These are phyloP conservation scores for Chascanopsetta lugubris DNA, from an alignment of 2,113 vertebrate species.

Conservation along the genomic window DNA sequence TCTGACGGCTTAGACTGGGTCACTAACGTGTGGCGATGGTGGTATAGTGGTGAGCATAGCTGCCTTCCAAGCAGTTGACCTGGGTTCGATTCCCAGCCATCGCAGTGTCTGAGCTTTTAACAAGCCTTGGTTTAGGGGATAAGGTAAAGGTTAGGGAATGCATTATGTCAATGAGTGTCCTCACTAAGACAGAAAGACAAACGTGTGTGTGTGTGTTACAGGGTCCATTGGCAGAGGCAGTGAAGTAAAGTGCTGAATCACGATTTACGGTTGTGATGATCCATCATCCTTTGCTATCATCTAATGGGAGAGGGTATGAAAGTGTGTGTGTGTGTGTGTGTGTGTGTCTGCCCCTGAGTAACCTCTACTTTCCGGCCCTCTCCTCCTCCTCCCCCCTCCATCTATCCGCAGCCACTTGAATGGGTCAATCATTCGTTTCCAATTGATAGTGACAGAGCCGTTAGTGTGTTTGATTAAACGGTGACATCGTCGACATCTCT, in stretches of 20 bases:
- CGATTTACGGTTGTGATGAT: not conserved
- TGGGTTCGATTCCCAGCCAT: slow-evolving; percentile 73
- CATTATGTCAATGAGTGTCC: too few relatives aligned
- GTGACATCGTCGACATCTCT: not conserved
- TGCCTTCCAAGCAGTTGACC: slow-evolving; percentile 76
- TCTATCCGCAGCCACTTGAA: not conserved
- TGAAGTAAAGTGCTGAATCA: not conserved
- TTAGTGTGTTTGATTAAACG: slow-evolving; percentile 23
- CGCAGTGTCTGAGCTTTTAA: too few relatives aligned
- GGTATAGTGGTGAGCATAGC: slow-evolving; percentile 73
- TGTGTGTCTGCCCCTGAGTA: not conserved
- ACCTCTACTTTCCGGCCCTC: slow-evolving; percentile 2
- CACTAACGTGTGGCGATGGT: slow-evolving; percentile 33
- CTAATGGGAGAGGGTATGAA: not conserved
- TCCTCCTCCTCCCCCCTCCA: not conserved
- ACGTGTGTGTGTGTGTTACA: too few relatives aligned
- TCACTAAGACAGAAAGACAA: too few relatives aligned
- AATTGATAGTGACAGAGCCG: slow-evolving; percentile 14
- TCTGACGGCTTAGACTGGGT: too few relatives aligned
- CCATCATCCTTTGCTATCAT: not conserved
- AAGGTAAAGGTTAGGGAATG: too few relatives aligned
- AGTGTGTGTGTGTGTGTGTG: slow-evolving; percentile 13
- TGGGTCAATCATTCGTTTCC: not conserved
- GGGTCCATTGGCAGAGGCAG: not conserved
- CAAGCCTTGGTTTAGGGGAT: too few relatives aligned